Evolutionary conservation across 2,113 vertebrate genomes (phyloP).

Genomic region (Circaetus gallicus): DNA sequence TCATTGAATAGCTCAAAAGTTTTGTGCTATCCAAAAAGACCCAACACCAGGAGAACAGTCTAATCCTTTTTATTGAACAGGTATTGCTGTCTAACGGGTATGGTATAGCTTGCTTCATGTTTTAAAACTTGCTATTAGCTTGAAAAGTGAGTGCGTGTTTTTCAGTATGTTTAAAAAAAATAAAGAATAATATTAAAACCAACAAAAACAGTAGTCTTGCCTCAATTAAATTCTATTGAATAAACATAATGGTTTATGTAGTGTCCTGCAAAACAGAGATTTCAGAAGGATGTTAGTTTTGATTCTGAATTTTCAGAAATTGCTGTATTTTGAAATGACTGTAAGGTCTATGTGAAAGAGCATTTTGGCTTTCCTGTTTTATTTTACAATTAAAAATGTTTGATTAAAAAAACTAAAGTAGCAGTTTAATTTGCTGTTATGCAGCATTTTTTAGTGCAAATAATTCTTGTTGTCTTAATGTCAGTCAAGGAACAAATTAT

Average conservation of each 20-base stretch:
- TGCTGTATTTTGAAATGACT: not conserved
- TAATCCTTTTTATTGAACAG: not conserved
- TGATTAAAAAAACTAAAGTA: not conserved
- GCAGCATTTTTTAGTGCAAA: not conserved
- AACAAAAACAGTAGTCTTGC: not conserved
- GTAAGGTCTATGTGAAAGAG: not conserved
- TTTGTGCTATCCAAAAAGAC: not conserved
- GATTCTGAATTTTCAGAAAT: not conserved
- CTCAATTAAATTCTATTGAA: not conserved
- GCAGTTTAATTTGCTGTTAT: not conserved
- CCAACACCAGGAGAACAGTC: not conserved
- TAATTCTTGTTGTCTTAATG: not conserved
- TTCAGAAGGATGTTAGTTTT: not conserved
- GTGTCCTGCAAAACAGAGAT: not conserved
- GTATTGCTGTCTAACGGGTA: not conserved
- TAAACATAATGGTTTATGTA: not conserved
- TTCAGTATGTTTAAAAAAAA: not conserved
- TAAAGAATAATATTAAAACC: not conserved
- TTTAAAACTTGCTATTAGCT: not conserved
- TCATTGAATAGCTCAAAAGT: not conserved
- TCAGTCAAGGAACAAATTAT: not conserved
- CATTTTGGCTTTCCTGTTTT: not conserved
- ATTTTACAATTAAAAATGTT: not conserved
- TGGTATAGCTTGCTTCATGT: not conserved
- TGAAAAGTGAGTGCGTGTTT: not conserved